Percentiles rank a stretch among this genome's conserved stretches.
Conservation (phyloP, 2,113 vertebrate genomes). For the Erythrolamprus reginae region DNA sequence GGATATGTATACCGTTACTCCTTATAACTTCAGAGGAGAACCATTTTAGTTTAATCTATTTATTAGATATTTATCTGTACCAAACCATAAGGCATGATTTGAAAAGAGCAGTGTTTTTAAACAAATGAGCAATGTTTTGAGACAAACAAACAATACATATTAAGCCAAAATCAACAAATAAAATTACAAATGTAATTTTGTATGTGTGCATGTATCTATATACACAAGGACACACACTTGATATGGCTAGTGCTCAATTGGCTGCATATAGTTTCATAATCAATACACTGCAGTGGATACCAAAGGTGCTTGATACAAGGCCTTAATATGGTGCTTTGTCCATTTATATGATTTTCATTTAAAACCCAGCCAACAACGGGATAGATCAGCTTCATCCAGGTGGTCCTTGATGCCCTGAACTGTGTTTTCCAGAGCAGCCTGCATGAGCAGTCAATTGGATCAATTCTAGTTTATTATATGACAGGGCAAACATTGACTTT, state of each 20-base stretch:
- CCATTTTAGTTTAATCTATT: background rate
- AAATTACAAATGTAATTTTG: background rate
- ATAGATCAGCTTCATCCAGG: background rate
- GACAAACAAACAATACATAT: background rate
- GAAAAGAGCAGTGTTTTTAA: background rate
- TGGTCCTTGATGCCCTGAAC: background rate
- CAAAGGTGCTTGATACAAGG: background rate
- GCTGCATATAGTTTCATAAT: background rate
- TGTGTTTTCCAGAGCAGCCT: background rate
- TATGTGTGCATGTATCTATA: background rate
- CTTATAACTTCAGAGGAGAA: background rate
- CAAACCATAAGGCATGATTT: background rate
- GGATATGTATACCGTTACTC: background rate
- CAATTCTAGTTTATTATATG: background rate
- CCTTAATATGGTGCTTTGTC: background rate
- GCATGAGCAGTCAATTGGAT: background rate
- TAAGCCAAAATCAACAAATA: background rate
- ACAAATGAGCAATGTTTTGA: background rate
- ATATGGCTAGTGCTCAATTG: background rate
- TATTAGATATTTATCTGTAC: background rate
- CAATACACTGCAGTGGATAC: background rate
- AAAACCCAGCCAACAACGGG: background rate
- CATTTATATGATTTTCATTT: background rate
- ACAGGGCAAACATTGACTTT: background rate
- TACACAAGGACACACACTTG: background rate